Conservation (phyloP, 2,888 invertebrate species). For the Cheilosia scutellata region DNA sequence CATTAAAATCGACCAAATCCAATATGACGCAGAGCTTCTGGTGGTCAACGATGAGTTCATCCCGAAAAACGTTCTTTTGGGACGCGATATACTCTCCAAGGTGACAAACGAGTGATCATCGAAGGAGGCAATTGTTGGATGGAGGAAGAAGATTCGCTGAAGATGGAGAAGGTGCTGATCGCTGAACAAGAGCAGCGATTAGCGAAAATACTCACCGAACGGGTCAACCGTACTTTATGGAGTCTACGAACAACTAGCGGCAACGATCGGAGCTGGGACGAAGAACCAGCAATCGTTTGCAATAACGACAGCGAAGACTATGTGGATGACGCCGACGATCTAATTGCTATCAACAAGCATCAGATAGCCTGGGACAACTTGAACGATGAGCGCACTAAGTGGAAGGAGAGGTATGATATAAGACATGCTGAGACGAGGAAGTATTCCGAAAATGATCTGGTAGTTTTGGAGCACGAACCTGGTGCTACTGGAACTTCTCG, state of each 20-base stretch:
- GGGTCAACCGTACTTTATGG: slow-evolving; percentile 10
- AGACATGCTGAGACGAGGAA: neutral
- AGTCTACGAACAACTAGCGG: slow-evolving; percentile 5
- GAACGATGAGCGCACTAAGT: slow-evolving; percentile 13
- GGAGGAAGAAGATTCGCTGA: neutral
- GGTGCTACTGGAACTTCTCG: neutral
- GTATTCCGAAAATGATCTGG: neutral
- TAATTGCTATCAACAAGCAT: slow-evolving; percentile 7
- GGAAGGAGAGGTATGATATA: slow-evolving; percentile 12
- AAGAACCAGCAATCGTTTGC: neutral
- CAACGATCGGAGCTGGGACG: neutral
- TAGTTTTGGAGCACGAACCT: slow-evolving; percentile 20
- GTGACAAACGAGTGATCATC: slow-evolving; percentile 18
- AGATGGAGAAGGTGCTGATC: neutral
- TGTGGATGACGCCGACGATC: neutral
- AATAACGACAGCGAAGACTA: neutral
- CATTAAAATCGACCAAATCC: slow-evolving; percentile 8
- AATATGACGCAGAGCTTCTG: slow-evolving; percentile 9
- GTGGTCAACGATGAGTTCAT: slow-evolving; percentile 26
- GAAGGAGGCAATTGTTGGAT: slow-evolving; percentile 5
- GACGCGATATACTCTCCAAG: slow-evolving; percentile 17
- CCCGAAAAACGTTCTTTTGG: slow-evolving; percentile 19
- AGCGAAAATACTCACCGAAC: neutral
- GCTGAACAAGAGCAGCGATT: slow-evolving; percentile 2
- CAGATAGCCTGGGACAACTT: neutral